Conservation (phyloP, 2,888 invertebrate genomes). For the Pandemis cinnamomeana region DNA sequence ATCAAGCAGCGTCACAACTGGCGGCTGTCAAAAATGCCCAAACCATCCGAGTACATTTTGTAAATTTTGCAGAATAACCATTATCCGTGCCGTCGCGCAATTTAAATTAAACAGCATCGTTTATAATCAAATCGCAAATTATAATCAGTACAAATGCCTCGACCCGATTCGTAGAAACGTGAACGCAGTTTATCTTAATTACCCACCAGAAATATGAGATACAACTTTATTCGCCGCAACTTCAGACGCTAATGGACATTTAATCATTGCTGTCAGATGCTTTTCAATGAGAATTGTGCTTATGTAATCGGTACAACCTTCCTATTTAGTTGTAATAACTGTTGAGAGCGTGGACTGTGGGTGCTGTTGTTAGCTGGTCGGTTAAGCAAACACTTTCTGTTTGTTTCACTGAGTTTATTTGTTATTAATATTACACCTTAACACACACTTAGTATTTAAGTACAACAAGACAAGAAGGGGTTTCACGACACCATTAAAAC, state of each 20-base stretch:
- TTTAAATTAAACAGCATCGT: background rate
- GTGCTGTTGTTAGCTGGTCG: too few relatives aligned
- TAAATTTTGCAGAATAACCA: background rate
- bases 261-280: conserved; percentile 7
- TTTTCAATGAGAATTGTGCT: background rate
- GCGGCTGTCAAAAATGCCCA: too few relatives aligned
- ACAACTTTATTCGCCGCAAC: conserved; percentile 5
- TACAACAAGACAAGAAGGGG: too few relatives aligned
- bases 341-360: too few relatives aligned
- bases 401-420: too few relatives aligned
- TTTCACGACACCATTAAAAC: too few relatives aligned
- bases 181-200: conserved; percentile 2
- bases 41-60: background rate
- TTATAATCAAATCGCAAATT: conserved; percentile 1
- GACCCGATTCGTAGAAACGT: background rate
- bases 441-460: too few relatives aligned
- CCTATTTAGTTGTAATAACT: background rate
- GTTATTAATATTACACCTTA: too few relatives aligned
- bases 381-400: too few relatives aligned
- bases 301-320: background rate
- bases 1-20: too few relatives aligned
- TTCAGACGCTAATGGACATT: conserved; percentile 4
- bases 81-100: background rate
- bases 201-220: conserved; percentile 7
- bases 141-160: background rate